A percentile compares a stretch with the other conserved stretches of the same genome.
These are phyloP conservation scores for Platyrinchus mystaceus DNA, from an alignment of 2,797 vertebrate genomes.

Conservation along the genomic window DNA sequence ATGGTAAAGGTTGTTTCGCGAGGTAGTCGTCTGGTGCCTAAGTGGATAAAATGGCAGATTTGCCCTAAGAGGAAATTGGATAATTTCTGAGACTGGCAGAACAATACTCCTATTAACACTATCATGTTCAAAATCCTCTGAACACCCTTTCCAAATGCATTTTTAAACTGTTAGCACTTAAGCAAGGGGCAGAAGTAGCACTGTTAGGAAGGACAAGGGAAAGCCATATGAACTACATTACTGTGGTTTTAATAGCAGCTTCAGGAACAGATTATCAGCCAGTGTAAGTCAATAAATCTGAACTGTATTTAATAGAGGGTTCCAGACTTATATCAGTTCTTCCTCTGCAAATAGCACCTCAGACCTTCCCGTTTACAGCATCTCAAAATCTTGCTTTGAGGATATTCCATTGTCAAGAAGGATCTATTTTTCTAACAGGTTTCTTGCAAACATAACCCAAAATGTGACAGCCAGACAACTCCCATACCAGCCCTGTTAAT, in stretches of 20 bases:
- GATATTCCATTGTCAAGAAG: not conserved
- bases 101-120: not conserved
- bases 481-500: conserved; percentile 2
- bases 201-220: not conserved
- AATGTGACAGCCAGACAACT: conserved; percentile 12
- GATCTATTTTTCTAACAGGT: conserved; percentile 17
- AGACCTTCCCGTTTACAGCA: not conserved
- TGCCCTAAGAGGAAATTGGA: not conserved
- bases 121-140: not conserved
- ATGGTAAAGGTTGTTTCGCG: not conserved
- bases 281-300: not conserved
- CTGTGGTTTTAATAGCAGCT: conserved; percentile 7
- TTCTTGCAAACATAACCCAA: not conserved
- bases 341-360: not conserved
- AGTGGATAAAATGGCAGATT: conserved; percentile 19
- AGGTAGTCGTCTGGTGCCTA: conserved; percentile 10
- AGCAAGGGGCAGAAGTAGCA: not conserved
- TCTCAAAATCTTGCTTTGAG: not conserved
- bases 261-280: not conserved
- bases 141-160: not conserved
- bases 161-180: conserved; percentile 13
- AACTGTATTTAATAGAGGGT: not conserved
- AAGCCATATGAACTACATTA: not conserved
- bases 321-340: not conserved
- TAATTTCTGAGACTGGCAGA: conserved; percentile 23